Percentiles rank a stretch among this genome's conserved stretches.
Evolutionary conservation across 2,888 invertebrate genomes (phyloP).

Genomic region (Allygus modestus): DNA sequence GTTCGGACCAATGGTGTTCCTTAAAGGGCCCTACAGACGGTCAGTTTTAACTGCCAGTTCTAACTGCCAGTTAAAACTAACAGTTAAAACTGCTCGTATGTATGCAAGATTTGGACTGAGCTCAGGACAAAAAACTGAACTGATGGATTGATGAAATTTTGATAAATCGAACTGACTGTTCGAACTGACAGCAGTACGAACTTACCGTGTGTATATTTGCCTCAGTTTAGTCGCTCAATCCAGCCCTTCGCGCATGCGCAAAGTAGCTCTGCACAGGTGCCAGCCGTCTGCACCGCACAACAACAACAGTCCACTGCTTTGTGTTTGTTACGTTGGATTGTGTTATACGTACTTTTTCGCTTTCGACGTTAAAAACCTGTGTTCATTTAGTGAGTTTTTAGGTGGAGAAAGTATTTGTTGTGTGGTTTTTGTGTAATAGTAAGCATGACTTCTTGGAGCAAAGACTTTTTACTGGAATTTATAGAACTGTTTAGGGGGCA

Average conservation of each 20-base stretch:
- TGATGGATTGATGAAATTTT: too few relatives aligned
- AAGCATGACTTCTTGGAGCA: slow-evolving; percentile 7
- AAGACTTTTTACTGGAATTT: slow-evolving; percentile 17
- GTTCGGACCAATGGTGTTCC: too few relatives aligned
- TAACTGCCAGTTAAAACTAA: neutral
- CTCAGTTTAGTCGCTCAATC: slow-evolving; percentile 11
- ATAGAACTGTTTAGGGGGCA: slow-evolving; percentile 24
- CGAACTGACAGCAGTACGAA: slow-evolving; percentile 4
- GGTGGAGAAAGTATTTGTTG: slow-evolving; percentile 2
- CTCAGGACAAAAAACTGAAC: too few relatives aligned
- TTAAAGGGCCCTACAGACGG: too few relatives aligned
- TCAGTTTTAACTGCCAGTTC: neutral
- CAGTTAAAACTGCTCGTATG: slow-evolving; percentile 23
- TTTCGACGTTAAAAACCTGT: neutral
- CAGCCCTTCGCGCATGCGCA: slow-evolving; percentile 1
- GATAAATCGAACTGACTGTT: too few relatives aligned
- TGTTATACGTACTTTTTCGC: neutral
- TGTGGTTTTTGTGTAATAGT: neutral
- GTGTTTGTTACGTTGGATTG: neutral
- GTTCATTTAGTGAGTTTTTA: too few relatives aligned
- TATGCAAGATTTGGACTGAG: slow-evolving; percentile 3
- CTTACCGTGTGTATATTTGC: slow-evolving; percentile 9
- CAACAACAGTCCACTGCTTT: slow-evolving; percentile 1
- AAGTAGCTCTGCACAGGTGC: slow-evolving; percentile 3
- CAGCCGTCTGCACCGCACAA: slow-evolving; percentile 1